Evolutionary conservation across 2,113 vertebrate species (phyloP).

Genomic region (Himantopus leucocephalus): DNA sequence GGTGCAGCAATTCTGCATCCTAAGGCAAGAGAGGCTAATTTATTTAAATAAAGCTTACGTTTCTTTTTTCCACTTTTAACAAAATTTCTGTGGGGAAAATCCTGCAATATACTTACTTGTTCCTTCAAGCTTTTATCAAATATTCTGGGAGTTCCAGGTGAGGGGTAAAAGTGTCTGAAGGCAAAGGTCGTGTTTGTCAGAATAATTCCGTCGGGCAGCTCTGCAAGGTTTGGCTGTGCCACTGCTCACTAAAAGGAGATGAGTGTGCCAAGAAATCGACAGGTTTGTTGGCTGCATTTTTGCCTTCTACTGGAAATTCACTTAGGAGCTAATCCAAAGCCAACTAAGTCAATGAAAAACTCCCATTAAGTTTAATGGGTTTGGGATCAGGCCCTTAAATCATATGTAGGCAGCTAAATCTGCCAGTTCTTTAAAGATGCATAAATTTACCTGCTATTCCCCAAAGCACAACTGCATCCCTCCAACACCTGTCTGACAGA

Average conservation of each 20-base stretch:
- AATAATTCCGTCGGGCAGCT: background rate
- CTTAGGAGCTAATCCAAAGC: conserved; percentile 63
- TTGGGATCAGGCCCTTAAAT: conserved; percentile 65
- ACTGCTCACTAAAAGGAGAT: background rate
- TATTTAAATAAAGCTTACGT: background rate
- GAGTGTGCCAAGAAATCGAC: conserved; percentile 48
- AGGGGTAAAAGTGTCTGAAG: background rate
- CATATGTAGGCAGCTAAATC: conserved; percentile 54
- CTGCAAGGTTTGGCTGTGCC: background rate
- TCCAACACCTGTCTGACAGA: conserved; percentile 62
- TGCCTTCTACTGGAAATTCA: conserved; percentile 65
- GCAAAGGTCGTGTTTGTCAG: background rate
- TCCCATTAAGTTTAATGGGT: conserved; percentile 61
- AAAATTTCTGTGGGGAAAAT: background rate
- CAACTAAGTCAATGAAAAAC: conserved; percentile 63
- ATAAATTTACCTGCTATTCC: conserved; percentile 64
- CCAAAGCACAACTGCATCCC: conserved; percentile 50
- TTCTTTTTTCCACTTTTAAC: background rate
- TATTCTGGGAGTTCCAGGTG: background rate
- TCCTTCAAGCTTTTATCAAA: background rate
- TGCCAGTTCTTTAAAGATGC: conserved; percentile 66
- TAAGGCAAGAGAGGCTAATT: background rate
- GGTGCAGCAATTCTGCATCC: background rate
- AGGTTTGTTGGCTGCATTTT: conserved; percentile 53
- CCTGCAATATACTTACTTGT: background rate